phyloP scores from a whole-genome alignment of 2,888 invertebrate species.

The Xylota sylvarum region DNA sequence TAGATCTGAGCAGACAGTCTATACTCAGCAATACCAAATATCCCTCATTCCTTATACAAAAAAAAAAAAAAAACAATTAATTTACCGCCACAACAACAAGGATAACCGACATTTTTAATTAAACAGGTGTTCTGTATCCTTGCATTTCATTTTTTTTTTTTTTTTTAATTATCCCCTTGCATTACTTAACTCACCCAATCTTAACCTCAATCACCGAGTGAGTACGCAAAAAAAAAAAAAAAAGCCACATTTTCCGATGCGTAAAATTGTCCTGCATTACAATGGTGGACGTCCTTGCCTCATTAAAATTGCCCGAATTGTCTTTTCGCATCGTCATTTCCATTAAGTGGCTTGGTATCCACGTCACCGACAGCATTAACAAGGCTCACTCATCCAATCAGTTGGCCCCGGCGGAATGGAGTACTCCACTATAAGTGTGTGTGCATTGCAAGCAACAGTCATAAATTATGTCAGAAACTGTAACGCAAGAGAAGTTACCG shows the following conservation, averaged over 20 bases:
- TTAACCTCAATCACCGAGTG: conserved; percentile 40
- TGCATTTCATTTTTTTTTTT: background rate
- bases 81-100: background rate
- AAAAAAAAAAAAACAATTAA: background rate
- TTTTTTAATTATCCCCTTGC: conserved; percentile 18
- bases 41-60: too few species aligned
- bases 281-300: conserved; percentile 22
- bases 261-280: conserved; percentile 41
- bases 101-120: background rate
- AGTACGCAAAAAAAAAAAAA: background rate
- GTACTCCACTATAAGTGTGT: conserved; percentile 3
- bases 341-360: conserved; percentile 54
- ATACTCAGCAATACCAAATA: too few species aligned
- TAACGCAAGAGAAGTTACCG: conserved; percentile 34
- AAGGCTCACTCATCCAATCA: conserved; percentile 14
- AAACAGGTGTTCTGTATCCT: background rate
- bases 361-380: conserved; percentile 55
- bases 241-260: conserved; percentile 42
- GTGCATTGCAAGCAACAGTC: conserved; percentile 33
- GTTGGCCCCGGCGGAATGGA: background rate
- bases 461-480: conserved; percentile 67
- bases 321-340: conserved; percentile 55
- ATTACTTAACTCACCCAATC: conserved; percentile 27
- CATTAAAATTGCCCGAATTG: conserved; percentile 48
- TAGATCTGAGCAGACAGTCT: too few species aligned